phyloP scores from a whole-genome alignment of 2,888 invertebrate species.

The Melinopterus prodromus region DNA sequence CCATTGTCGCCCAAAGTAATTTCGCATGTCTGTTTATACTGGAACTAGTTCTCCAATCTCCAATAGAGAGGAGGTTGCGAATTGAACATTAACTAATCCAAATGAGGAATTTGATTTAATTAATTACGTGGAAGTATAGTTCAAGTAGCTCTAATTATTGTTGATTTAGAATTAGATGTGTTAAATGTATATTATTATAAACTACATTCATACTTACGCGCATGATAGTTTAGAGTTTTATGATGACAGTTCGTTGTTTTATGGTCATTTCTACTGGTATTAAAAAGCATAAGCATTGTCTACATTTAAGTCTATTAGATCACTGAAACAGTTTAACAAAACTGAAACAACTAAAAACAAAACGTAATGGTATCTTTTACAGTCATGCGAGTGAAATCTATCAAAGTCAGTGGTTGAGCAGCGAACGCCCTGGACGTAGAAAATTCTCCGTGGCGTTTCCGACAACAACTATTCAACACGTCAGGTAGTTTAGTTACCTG shows the following conservation, averaged over 20 bases:
- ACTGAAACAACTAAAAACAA: background rate
- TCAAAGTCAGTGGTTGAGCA: background rate
- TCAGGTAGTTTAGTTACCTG: constrained; percentile 4
- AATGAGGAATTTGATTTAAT: no score
- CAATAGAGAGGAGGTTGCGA: background rate
- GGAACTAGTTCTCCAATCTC: background rate
- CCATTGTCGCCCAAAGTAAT: background rate
- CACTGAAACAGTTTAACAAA: no score
- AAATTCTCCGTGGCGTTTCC: background rate
- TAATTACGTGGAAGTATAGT: no score
- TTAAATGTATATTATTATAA: no score
- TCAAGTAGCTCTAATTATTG: no score
- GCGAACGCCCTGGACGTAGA: background rate
- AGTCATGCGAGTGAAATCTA: background rate
- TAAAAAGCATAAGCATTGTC: no score
- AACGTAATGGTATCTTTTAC: background rate
- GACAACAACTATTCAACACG: background rate
- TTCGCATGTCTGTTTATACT: background rate
- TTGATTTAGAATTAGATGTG: no score
- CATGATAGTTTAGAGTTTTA: no score
- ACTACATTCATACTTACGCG: no score
- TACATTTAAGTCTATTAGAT: no score
- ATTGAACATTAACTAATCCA: background rate
- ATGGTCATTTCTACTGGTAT: no score
- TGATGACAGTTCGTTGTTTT: no score